Percentiles rank a stretch among this genome's conserved stretches.
These are phyloP conservation scores for Penaeus japonicus DNA, from an alignment of 1,140 invertebrate species.

Conservation along the genomic window DNA sequence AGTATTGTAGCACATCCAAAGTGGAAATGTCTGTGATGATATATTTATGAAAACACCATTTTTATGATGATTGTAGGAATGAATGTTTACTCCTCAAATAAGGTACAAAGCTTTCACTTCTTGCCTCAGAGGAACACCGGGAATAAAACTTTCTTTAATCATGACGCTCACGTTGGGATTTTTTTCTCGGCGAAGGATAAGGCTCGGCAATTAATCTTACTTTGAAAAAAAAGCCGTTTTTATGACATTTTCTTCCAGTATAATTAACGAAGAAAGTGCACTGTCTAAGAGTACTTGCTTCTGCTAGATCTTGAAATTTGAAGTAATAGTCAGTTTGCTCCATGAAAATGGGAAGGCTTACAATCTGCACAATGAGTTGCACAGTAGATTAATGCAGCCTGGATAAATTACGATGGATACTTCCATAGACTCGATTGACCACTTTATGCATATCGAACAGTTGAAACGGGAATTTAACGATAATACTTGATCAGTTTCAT, in stretches of 20 bases:
- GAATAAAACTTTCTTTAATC: constrained; percentile 56
- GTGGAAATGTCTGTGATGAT: constrained; percentile 56
- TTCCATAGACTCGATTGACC: no score
- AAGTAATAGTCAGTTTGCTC: no score
- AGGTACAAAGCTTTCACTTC: constrained; percentile 48
- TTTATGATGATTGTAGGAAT: constrained; percentile 55
- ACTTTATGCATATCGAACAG: no score
- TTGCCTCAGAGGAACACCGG: constrained; percentile 48
- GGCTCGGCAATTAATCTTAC: constrained; percentile 51
- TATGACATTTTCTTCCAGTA: constrained; percentile 40
- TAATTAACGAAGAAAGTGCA: constrained; percentile 21
- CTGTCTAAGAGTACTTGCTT: no score
- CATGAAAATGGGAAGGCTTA: no score
- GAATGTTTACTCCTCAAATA: constrained; percentile 51
- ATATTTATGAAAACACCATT: constrained; percentile 56
- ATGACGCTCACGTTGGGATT: constrained; percentile 27
- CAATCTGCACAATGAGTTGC: no score
- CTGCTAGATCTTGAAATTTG: no score
- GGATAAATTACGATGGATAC: no score
- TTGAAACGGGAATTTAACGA: no score
- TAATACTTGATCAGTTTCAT: no score
- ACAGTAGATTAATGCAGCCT: no score
- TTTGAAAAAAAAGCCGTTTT: constrained; percentile 22
- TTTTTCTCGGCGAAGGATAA: constrained; percentile 39
- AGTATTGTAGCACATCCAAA: constrained; percentile 55